Percentiles rank a stretch among this genome's conserved stretches.
Evolutionary conservation across 1,140 invertebrate genomes (phyloP).

Genomic region (Portunus trituberculatus): DNA sequence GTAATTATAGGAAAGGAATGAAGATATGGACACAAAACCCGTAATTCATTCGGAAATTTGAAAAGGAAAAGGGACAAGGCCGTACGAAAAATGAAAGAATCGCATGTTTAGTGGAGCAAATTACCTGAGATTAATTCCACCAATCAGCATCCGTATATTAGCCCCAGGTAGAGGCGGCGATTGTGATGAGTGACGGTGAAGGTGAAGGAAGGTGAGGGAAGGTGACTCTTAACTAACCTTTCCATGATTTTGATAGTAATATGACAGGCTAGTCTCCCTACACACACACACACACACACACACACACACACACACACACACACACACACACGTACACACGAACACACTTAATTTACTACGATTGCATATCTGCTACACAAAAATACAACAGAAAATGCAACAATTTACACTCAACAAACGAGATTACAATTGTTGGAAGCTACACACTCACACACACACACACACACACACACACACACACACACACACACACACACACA

Average conservation of each 20-base stretch:
- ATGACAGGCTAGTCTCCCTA: neutral
- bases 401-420: no score
- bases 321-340: neutral
- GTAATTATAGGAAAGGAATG: neutral
- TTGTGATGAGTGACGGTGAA: neutral
- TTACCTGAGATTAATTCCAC: neutral
- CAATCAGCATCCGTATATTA: neutral
- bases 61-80: neutral
- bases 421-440: neutral
- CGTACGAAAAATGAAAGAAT: neutral
- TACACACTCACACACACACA: slow-evolving; percentile 42
- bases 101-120: neutral
- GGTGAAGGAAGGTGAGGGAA: neutral
- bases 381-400: no score
- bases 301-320: slow-evolving; percentile 56
- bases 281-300: slow-evolving; percentile 39
- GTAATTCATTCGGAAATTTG: neutral
- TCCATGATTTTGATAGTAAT: neutral
- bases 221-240: neutral
- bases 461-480: slow-evolving; percentile 44
- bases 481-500: slow-evolving; percentile 42
- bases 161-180: neutral
- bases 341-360: neutral
- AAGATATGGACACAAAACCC: neutral
- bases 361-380: neutral